Evolutionary conservation across 2,797 vertebrate species (phyloP), one percentile per base, ranked within the genome.

Genomic region (Sebastes ruberrimus): DNA sequence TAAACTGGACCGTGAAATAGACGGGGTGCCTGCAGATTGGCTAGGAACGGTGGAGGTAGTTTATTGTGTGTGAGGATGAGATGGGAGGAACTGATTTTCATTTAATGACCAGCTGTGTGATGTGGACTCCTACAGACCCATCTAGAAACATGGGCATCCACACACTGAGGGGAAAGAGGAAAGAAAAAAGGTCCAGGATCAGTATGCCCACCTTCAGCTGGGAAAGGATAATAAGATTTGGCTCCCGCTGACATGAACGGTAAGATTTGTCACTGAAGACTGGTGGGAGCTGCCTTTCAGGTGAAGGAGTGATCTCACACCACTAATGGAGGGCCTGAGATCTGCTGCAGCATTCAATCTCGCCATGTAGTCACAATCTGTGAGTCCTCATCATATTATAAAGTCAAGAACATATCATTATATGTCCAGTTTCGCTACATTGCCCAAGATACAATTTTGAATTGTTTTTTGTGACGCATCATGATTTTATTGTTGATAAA

Each of bases 71-170:
- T 49, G 81, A 78, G 80, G 80, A 84, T 30, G 86, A 89, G 80
- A 89, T 81, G 80, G 80, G 79, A 70, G 78, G 78, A 85, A 88
- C 83, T 88, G 85, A 86, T 87, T 93, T 87, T 85, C 83, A 81
- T 91, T 93, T 89, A 91, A 92, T 87, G 81, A 90, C 85, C 85
- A 86, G 84, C 85, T 89, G 84, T 89, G 80, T 89, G 87, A 90
- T 88, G 82, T 80, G 82, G 82, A 83, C 64, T 81, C 81, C 81
- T 61, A 71, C 68, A 73, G 78, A 56, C 71, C 82, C 64, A 82
- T 91, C 67, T 81, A 85, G 90, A 91, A 88, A 90, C 81, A 86
- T 77, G 78, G 85, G 64, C 80, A 84, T 71, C 38, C 57, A 71
- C 74, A 69, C 70, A 77, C 66, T 46, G 56, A 22, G 5, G 9